These are phyloP conservation scores for Bugulina stolonifera DNA, from an alignment of 2,888 invertebrate species.

Conservation along the genomic window DNA sequence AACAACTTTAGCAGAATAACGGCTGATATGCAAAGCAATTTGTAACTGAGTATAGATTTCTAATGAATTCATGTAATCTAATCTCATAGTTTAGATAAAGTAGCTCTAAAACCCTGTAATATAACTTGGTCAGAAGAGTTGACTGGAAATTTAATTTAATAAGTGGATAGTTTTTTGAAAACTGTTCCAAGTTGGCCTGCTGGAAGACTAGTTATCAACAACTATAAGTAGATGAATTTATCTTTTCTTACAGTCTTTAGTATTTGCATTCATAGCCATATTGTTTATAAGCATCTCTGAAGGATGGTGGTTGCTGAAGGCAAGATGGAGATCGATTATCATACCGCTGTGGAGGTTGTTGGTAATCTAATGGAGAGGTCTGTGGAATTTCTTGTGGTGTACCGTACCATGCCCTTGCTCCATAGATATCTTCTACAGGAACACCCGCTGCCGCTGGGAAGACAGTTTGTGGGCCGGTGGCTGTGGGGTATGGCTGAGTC, in stretches of 20 bases:
- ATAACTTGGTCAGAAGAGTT: too few relatives aligned
- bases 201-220: background rate
- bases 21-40: background rate
- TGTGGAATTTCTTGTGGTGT: background rate
- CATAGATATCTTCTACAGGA: conserved; percentile 13
- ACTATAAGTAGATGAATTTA: background rate
- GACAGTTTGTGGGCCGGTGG: conserved; percentile 19
- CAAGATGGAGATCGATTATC: conserved; percentile 7
- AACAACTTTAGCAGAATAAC: too few relatives aligned
- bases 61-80: background rate
- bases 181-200: background rate
- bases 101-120: background rate
- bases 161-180: background rate
- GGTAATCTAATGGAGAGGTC: conserved; percentile 18
- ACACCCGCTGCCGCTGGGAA: conserved; percentile 1
- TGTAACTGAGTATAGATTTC: background rate
- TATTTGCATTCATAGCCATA: conserved; percentile 23
- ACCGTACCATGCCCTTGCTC: conserved; percentile 8
- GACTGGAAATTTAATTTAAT: background rate
- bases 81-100: background rate
- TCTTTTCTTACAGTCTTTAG: background rate
- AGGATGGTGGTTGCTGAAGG: background rate
- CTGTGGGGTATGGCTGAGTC: conserved; percentile 11
- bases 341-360: conserved; percentile 7
- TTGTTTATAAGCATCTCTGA: conserved; percentile 12